Conservation (phyloP, 2,888 invertebrate genomes). For the Drosophila siamana region DNA sequence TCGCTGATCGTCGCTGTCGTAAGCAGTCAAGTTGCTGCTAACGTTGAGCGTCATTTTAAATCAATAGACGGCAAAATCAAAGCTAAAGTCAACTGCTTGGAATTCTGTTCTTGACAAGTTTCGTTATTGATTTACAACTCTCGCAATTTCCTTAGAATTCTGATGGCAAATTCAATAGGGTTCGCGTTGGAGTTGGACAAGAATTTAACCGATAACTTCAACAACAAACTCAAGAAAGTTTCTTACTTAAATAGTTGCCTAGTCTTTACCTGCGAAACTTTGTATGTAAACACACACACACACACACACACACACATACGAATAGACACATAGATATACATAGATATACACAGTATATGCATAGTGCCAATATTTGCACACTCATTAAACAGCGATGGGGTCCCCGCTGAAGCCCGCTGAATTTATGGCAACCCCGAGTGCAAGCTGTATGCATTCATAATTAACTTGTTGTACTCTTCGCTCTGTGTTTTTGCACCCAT, state of each 20-base stretch:
- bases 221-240: slow-evolving; percentile 52
- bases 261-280: slow-evolving; percentile 57
- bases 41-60: background rate
- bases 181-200: slow-evolving; percentile 22
- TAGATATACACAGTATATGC: slow-evolving; percentile 1
- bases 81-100: slow-evolving; percentile 6
- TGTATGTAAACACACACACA: slow-evolving; percentile 24
- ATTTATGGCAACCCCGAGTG: slow-evolving; percentile 58
- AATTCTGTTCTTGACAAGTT: slow-evolving; percentile 13
- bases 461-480: slow-evolving; percentile 74
- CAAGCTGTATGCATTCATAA: slow-evolving; percentile 72
- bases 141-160: slow-evolving; percentile 24
- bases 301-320: slow-evolving; percentile 3
- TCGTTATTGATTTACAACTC: slow-evolving; percentile 31
- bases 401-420: slow-evolving; percentile 53
- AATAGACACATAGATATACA: background rate
- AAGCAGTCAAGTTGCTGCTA: background rate
- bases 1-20: background rate
- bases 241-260: slow-evolving; percentile 68
- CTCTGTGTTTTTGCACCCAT: too few species aligned
- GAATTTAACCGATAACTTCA: slow-evolving; percentile 59
- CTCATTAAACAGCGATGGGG: slow-evolving; percentile 69
- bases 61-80: slow-evolving; percentile 3
- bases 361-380: slow-evolving; percentile 65
- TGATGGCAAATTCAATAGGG: slow-evolving; percentile 12